phyloP scores from a whole-genome alignment of 2,113 vertebrate species.

The Callocephalon fimbriatum region DNA sequence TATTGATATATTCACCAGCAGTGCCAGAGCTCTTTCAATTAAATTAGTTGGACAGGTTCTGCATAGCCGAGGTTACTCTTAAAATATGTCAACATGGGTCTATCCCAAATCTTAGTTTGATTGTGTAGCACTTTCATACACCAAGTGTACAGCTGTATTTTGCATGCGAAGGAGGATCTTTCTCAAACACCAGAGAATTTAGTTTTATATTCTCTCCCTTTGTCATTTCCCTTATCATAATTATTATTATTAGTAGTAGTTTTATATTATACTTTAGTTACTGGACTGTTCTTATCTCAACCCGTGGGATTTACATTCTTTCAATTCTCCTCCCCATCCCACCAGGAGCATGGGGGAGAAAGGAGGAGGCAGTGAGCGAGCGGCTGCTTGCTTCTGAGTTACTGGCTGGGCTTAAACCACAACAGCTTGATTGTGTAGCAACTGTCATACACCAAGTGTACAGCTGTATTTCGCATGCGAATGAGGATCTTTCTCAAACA shows the following conservation, averaged over 20 bases:
- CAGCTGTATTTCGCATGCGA: fast-evolving
- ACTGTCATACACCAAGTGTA: background rate
- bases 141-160: background rate
- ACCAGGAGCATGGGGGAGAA: background rate
- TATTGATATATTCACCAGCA: background rate
- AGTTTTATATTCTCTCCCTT: background rate
- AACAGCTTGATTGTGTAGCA: background rate
- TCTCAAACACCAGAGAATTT: background rate
- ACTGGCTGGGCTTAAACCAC: background rate
- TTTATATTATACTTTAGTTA: background rate
- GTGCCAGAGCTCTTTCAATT: background rate
- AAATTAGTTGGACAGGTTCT: too few relatives aligned
- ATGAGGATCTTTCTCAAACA: background rate
- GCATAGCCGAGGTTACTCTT: too few relatives aligned
- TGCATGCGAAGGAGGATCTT: background rate
- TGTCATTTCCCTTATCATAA: background rate
- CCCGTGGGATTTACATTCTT: background rate
- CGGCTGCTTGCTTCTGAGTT: background rate
- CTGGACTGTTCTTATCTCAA: background rate
- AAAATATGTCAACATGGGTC: too few relatives aligned
- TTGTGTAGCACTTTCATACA: background rate
- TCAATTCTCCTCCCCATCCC: background rate
- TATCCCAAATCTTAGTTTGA: background rate
- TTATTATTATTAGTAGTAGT: background rate
- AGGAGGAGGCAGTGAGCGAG: background rate